Evolutionary conservation across 2,888 invertebrate species (phyloP).

Genomic region (Chrysomela aeneicollis): DNA sequence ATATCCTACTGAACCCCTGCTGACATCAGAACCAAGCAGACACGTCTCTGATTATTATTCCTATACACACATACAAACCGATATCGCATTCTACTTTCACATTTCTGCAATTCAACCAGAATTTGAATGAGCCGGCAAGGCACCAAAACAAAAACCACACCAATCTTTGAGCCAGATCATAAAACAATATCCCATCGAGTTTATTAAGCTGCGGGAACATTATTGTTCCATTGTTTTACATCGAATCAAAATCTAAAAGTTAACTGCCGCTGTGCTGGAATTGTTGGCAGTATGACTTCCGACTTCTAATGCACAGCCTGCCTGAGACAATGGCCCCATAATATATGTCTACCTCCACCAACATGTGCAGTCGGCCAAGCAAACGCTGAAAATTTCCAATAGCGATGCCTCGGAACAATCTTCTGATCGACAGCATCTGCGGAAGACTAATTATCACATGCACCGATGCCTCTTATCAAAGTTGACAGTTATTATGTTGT

Average conservation of each 20-base stretch:
- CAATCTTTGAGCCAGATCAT: neutral
- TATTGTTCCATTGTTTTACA: conserved; percentile 22
- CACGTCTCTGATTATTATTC: neutral
- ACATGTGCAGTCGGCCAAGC: conserved; percentile 37
- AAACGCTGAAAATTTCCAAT: conserved; percentile 32
- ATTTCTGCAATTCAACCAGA: neutral
- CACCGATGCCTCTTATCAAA: conserved; percentile 61
- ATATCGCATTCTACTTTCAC: neutral
- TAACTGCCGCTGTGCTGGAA: conserved; percentile 35
- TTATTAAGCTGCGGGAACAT: conserved; percentile 7
- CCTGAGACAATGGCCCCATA: conserved; percentile 58
- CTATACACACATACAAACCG: neutral
- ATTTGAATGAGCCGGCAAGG: neutral
- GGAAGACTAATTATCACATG: conserved; percentile 62
- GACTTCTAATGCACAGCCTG: conserved; percentile 48
- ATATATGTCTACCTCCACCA: conserved; percentile 57
- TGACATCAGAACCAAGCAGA: neutral
- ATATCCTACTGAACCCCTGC: neutral
- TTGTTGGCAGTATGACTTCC: conserved; percentile 38
- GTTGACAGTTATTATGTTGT: conserved; percentile 61
- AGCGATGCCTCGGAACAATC: conserved; percentile 38
- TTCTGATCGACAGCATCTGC: conserved; percentile 53
- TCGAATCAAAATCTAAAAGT: conserved; percentile 22
- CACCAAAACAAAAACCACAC: neutral
- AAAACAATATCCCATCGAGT: conserved; percentile 5